A percentile compares a stretch with the other conserved stretches of the same genome.
Evolutionary conservation across 2,113 vertebrate species (phyloP).

Genomic region (Sinocyclocheilus rhinocerous): DNA sequence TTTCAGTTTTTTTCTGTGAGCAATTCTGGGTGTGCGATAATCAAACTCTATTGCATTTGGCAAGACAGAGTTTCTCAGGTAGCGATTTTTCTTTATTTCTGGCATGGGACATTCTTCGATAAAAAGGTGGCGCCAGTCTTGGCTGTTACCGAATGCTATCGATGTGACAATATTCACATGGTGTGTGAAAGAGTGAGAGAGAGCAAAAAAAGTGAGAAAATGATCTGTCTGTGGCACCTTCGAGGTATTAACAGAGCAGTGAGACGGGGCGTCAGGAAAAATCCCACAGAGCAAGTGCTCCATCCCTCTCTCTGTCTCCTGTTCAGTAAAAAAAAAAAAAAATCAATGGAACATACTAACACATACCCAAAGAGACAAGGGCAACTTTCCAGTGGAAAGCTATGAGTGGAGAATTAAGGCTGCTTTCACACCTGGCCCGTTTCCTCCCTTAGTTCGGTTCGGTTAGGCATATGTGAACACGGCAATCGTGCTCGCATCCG

Average conservation of each 20-base stretch:
- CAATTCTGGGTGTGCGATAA: slow-evolving; percentile 23
- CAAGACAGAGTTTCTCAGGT: slow-evolving; percentile 43
- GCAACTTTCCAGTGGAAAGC: slow-evolving; percentile 46
- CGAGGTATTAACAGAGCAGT: slow-evolving; percentile 21
- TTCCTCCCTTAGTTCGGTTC: too few relatives aligned
- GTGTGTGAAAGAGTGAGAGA: slow-evolving; percentile 21
- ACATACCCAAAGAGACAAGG: slow-evolving; percentile 37
- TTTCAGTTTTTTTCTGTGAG: background rate
- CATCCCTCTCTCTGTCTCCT: slow-evolving; percentile 36
- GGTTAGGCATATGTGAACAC: too few relatives aligned
- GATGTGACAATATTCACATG: slow-evolving; percentile 40
- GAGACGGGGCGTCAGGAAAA: slow-evolving; percentile 41
- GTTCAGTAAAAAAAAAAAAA: slow-evolving; percentile 29
- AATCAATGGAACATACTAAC: slow-evolving; percentile 46
- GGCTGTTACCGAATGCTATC: slow-evolving; percentile 46
- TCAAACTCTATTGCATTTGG: background rate
- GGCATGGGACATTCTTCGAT: slow-evolving; percentile 37
- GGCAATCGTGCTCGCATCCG: too few relatives aligned
- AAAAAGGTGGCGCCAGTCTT: slow-evolving; percentile 38
- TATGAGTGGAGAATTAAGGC: slow-evolving; percentile 42
- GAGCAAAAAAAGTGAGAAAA: slow-evolving; percentile 39
- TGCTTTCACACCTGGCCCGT: too few relatives aligned
- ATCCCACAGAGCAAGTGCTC: slow-evolving; percentile 44
- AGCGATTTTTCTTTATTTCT: slow-evolving; percentile 29
- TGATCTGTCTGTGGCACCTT: slow-evolving; percentile 46